Evolutionary conservation across 2,797 vertebrate species (phyloP), one percentile per base, ranked within the genome.

Genomic region (Mormyrus hasselquistii): DNA sequence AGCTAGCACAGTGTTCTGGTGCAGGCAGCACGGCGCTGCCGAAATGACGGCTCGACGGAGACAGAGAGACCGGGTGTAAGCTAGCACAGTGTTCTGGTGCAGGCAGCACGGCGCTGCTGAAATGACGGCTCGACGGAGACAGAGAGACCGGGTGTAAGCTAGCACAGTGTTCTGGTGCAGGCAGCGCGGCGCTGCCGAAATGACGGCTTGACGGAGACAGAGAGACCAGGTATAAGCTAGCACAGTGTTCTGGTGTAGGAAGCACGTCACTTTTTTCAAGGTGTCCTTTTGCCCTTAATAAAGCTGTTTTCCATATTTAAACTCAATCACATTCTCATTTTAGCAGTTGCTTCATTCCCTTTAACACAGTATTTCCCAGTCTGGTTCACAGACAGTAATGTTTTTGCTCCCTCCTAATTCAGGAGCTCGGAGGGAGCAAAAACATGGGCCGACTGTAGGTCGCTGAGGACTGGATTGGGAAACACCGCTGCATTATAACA

Each of bases 331-430:
- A 90, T 90, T 90, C 90, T 93, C 93, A 94, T 91, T 92, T 93
- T 92, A 90, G 90, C 94, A 91, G 91, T 92, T 93, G 93, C 94
- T 95, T 94, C 94, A 95, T 95, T 95, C 95, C 93, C 92, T 95
- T 93, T 93, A 94, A 95, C 92, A 90, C 14, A 50, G 12, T 16
- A 14, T 16, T 38, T 7, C 65, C 12, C 14, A 41, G 5, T 41
- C 62, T 4, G 1, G 62, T 69, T 29, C 34, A 38, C 10, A 73
- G 65, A 73, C 29, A 73, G 69, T 73, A 2, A 38, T 34, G 4
- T 38, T 38, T 73, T 73, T 16, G 44, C 79, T 86, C 52, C 50
- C 69, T 73, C 69, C 12, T 14, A 38, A 38, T 14, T 29, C 29
- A 38, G 14, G 69, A 73, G 59, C 25, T 69, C 6, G 2, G 3